These are phyloP conservation scores for Microchrysa polita DNA, from an alignment of 2,888 invertebrate genomes.

Conservation along the genomic window DNA sequence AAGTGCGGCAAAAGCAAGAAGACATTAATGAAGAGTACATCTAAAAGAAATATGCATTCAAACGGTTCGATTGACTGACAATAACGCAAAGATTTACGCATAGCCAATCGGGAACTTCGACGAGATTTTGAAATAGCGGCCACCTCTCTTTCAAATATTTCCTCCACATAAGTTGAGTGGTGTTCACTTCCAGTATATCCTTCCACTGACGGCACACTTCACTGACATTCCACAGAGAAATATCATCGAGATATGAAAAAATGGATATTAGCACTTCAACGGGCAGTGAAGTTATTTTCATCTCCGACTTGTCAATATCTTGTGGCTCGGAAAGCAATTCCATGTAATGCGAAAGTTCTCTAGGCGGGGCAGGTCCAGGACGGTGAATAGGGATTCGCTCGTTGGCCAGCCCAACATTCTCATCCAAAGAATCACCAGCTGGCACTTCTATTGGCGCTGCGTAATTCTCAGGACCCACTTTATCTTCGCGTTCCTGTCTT, in stretches of 20 bases:
- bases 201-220: conserved; percentile 89
- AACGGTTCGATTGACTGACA: conserved; percentile 53
- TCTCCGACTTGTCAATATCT: conserved; percentile 51
- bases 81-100: conserved; percentile 66
- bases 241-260: conserved; percentile 89
- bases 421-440: conserved; percentile 36
- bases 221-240: conserved; percentile 88
- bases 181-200: conserved; percentile 80
- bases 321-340: conserved; percentile 59
- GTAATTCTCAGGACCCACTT: conserved; percentile 45
- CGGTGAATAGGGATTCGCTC: conserved; percentile 56
- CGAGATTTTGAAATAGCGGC: conserved; percentile 85
- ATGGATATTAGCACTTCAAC: conserved; percentile 82
- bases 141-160: conserved; percentile 80
- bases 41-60: conserved; percentile 62
- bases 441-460: conserved; percentile 2
- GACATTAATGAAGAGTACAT: conserved; percentile 74
- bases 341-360: conserved; percentile 59
- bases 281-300: conserved; percentile 57
- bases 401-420: conserved; percentile 53
- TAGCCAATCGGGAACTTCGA: conserved; percentile 80
- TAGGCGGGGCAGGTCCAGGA: conserved; percentile 56
- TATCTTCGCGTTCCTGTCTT: conserved; percentile 53
- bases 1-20: conserved; percentile 87
- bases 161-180: conserved; percentile 83